These are phyloP conservation scores for Telmatherina bonti DNA, from an alignment of 2,797 vertebrate genomes.

Conservation along the genomic window DNA sequence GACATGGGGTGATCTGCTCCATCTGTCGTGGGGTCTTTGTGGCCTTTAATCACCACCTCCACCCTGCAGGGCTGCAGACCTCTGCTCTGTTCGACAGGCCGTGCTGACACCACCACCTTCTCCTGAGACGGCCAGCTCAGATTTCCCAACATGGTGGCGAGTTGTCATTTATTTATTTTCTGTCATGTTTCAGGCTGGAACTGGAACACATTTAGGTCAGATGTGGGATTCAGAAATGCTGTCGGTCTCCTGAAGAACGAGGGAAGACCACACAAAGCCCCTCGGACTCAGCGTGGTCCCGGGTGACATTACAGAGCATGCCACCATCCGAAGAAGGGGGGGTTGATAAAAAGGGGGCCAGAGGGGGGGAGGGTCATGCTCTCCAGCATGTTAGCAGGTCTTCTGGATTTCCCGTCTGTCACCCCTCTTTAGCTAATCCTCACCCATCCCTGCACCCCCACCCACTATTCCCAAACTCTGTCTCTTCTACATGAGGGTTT, in stretches of 20 bases:
- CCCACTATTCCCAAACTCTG: conserved; percentile 36
- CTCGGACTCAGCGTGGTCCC: neutral
- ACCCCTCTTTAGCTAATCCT: conserved; percentile 73
- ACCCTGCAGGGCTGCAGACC: conserved; percentile 28
- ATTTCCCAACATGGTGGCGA: neutral
- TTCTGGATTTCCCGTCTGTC: conserved; percentile 70
- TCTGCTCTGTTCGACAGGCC: conserved; percentile 4
- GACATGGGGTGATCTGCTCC: conserved; percentile 60
- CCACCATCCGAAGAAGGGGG: conserved; percentile 12
- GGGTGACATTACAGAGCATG: neutral
- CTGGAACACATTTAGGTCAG: conserved; percentile 1
- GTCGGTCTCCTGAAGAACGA: no score
- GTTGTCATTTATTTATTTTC: neutral
- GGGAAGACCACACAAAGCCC: no score
- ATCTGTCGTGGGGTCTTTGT: conserved; percentile 62
- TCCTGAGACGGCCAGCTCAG: neutral
- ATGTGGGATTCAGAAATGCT: neutral
- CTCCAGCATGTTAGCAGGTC: conserved; percentile 51
- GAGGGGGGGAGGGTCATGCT: conserved; percentile 31
- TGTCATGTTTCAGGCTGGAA: neutral
- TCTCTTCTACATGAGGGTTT: conserved; percentile 59
- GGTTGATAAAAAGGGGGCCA: conserved; percentile 27
- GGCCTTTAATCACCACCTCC: conserved; percentile 51
- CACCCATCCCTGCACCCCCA: conserved; percentile 26
- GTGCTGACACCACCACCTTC: neutral